Evolutionary conservation across 2,888 invertebrate species (phyloP), one percentile per base, ranked within the genome.

Genomic region (Anoncus sp.): DNA sequence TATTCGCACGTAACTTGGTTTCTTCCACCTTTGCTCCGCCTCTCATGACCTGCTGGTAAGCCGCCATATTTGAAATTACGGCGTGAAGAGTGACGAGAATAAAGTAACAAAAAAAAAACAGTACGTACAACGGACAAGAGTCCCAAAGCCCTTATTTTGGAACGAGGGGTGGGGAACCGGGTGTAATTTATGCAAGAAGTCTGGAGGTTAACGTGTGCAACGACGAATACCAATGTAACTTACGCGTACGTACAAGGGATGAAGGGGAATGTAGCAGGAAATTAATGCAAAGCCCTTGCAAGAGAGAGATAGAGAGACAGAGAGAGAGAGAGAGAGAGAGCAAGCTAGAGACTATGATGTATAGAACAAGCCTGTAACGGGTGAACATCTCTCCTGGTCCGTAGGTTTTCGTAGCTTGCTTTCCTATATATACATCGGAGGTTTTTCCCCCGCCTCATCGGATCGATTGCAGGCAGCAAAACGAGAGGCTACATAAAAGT

Each of bases 181-280:
- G 81, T 84, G 85, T 87, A 87, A 88, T 87, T 88, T 86, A 87
- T 86, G 83, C 84, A 69, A 72, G 80, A 76, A 59, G 77, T 69
- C 74, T 76, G 74, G 3, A 81, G 80, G 78, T 22, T 27, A 38
- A 63, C 55, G 63, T 75, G 31, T 40, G 45, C 57, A 57, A 55
- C 60, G 63, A 49, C 75, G 57, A 43, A 51, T 72, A 69, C 43
- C 35, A 43, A 51, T 35, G 43, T 59, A n/a, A n/a, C n/a, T n/a
- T n/a, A 20, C 27, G 40, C 22, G 22, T 51, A 71, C 51, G 45
- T 53, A 63, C 60, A 65, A 20, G 31, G 1, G n/a, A 20, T 20
- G 63, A 45, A 40, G 72, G 55, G 45, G 53, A 51, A 66, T 55
- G 35, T 43, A 53, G 67, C 51, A 27, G 47, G 65, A 79, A 77